Evolutionary conservation across 2,797 vertebrate species (phyloP).

Genomic region (Poeciliopsis gracilis): DNA sequence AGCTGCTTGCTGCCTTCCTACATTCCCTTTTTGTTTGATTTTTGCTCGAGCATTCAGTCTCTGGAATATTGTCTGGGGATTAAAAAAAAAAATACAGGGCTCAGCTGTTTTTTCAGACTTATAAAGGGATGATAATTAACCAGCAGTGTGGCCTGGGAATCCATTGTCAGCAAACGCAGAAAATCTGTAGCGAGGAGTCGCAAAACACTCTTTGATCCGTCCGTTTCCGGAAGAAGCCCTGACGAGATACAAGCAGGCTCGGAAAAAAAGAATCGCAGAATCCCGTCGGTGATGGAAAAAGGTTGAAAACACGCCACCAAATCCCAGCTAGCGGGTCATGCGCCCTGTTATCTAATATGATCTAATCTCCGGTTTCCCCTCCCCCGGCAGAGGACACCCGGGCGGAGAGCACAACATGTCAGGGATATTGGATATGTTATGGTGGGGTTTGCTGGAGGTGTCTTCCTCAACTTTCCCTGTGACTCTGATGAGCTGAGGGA

Average conservation of each 20-base stretch:
- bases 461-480: constrained; percentile 64
- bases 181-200: neutral
- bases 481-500: constrained; percentile 77
- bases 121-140: constrained; percentile 60
- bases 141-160: constrained; percentile 39
- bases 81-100: constrained; percentile 40
- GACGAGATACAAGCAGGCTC: constrained; percentile 21
- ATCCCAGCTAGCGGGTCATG: constrained; percentile 60
- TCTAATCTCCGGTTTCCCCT: constrained; percentile 66
- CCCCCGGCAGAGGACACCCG: constrained; percentile 53
- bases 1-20: constrained; percentile 16
- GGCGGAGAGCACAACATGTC: constrained; percentile 55
- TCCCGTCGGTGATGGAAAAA: constrained; percentile 41
- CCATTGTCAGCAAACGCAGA: constrained; percentile 34
- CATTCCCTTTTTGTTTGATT: constrained; percentile 15
- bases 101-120: constrained; percentile 56
- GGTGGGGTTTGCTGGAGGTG: constrained; percentile 66
- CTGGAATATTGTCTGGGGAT: constrained; percentile 46
- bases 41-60: constrained; percentile 24
- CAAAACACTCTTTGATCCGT: constrained; percentile 30
- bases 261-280: constrained; percentile 34
- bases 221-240: constrained; percentile 11
- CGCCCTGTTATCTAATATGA: constrained; percentile 60
- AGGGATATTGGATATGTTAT: constrained; percentile 73
- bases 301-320: constrained; percentile 45